Base-by-base conservation (phyloP, 2,797 vertebrate genomes). In the Cynopterus sphinx region DNA sequence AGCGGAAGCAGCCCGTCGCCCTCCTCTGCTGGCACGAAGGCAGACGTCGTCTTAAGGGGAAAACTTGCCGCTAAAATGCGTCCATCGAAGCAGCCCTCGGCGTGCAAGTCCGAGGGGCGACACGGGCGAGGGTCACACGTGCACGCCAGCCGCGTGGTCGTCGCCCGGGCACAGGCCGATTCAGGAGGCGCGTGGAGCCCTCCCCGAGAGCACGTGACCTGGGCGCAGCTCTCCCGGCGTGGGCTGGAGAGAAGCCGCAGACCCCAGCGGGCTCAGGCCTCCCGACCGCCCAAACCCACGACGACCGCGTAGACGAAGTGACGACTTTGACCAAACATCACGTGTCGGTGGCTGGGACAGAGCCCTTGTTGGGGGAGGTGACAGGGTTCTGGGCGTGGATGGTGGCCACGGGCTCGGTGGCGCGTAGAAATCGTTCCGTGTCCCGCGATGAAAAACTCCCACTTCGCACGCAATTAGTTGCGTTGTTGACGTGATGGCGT, bases 31-130 rank as follows among this genome's bases (percentile, higher is more conserved):
- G 51, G 4, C 5, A 15, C 4, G 10, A 26, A 51, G 59, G 61
- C 49, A 6, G 6, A 11, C 2, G 43, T 57, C 24, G 39, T 26
- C 28, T 74, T 11, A 9, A 7, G 0, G 39, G 43, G 43, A 11
- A 3, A 3, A 6, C 19, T 2, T 36, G 46, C 57, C 2, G 0
- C 0, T 31, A 82, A 57, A 57, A 75, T 13, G n/a, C 5, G 0
- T 31, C 16, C 70, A 19, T 43, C 55, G n/a, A 8, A 71, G 81
- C 26, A 31, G n/a, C 67, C 22, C 81, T 59, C 17, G 4, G 70
- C 17, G 4, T 79, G 65, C 9, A 31, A 86, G 39, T 51, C 68
- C 16, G 16, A 31, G 65, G 46, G 10, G 11, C 63, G 57, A 89
- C 59, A 1, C 53, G 0, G 53, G 24, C 70, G n/a, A 39, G 43